Base-by-base conservation (phyloP, 2,888 invertebrate species). In the Drosophila lutescens region DNA sequence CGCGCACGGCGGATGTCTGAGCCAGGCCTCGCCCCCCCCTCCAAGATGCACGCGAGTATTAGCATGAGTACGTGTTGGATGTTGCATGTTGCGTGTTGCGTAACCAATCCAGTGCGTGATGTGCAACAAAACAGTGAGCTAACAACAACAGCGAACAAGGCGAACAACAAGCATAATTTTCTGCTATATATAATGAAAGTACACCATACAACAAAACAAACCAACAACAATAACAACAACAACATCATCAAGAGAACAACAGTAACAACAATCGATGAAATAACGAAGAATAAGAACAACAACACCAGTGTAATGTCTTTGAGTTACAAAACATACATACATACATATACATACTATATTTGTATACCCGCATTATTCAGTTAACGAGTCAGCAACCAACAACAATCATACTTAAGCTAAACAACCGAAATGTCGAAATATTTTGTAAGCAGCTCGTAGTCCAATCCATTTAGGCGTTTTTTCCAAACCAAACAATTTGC, bases 1-100 rank as follows among this genome's bases (percentile, higher is more conserved):
- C 97, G 89, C 94, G 95, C 91, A 95, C 95, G 88, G 96, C 96
- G 91, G 96, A 97, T 93, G 97, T 97, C 93, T 97, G 96, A 96
- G 95, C 95, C 92, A 94, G 94, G 94, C 94, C 94, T 94, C 94
- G 93, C 93, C 95, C 94, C 95, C 95, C 94, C 95, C 95, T 94
- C 94, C 94, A 93, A 90, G 92, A 92, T 90, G 92, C 92, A 92
- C 92, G 91, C 89, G 91, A 92, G 90, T 91, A 92, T 88, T 66
- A 66, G 65, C 62, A 67, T 66, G 68, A 65, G 66, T 65, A 53
- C 65, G 66, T 68, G 56, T 66, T 67, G 55, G 44, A 54, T 91
- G 79, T 78, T 73, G 72, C 77, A 72, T 49, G 79, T 47, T 47
- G 76, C 84, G 80, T 77, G 74, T 74, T 77, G 73, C 85, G 76